Conservation (phyloP, 92 coral and sea anemone genomes). For the Blastomussa wellsi region DNA sequence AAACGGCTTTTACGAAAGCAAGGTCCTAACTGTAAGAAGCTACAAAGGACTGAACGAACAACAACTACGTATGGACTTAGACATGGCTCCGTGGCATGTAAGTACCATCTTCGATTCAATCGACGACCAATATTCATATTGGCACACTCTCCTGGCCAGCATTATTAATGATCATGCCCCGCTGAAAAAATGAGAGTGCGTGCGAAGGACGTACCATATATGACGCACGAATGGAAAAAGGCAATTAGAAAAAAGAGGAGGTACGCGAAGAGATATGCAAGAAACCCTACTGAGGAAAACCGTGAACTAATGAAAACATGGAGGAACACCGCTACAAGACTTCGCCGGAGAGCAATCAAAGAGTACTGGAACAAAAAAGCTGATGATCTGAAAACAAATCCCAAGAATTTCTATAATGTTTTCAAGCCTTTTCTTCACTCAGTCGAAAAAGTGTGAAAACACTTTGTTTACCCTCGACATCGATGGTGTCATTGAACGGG, state of each 20-base stretch:
- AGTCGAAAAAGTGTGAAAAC: background rate
- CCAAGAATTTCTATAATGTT: constrained; percentile 25
- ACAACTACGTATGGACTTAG: too few species aligned
- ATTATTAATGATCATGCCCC: constrained; percentile 28
- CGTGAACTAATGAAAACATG: constrained; percentile 5
- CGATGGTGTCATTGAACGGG: background rate
- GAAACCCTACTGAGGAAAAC: constrained; percentile 18
- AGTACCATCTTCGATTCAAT: too few species aligned
- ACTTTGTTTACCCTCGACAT: background rate
- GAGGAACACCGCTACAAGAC: constrained; percentile 37
- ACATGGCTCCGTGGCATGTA: constrained; percentile 45
- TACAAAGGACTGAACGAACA: too few species aligned
- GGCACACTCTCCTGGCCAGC: constrained; percentile 30
- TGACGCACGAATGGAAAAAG: constrained; percentile 43
- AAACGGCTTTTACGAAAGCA: too few species aligned
- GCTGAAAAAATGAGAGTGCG: constrained; percentile 37
- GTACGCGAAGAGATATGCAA: constrained; percentile 1
- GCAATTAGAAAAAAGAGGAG: constrained; percentile 34
- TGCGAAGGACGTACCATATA: constrained; percentile 33
- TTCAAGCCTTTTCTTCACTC: constrained; percentile 5
- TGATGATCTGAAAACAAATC: constrained; percentile 13
- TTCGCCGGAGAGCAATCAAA: constrained; percentile 37
- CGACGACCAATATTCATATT: constrained; percentile 37
- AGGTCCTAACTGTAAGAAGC: too few species aligned
- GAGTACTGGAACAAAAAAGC: too few species aligned